Conservation (phyloP, 1,140 invertebrate species). For the Drosophila littoralis region DNA sequence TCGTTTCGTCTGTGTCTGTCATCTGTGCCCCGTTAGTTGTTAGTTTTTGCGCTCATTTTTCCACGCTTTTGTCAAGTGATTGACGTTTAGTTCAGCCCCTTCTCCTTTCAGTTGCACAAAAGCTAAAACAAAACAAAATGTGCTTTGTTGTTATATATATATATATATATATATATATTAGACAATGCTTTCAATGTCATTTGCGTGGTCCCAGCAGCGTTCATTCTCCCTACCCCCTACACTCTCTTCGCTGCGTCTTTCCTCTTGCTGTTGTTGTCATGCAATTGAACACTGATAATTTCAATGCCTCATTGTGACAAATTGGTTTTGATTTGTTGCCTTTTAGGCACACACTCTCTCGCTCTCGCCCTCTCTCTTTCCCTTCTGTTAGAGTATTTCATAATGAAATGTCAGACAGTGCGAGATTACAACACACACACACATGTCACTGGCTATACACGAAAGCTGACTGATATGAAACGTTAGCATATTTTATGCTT, state of each 20-base stretch:
- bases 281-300: constrained; percentile 76
- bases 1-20: constrained; percentile 22
- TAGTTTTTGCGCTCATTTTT: constrained; percentile 38
- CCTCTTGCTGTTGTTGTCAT: constrained; percentile 17
- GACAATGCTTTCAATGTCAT: constrained; percentile 72
- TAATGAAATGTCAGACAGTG: constrained; percentile 29
- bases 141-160: constrained; percentile 50
- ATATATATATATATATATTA: too few relatives aligned
- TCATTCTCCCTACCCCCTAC: constrained; percentile 10
- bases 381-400: constrained; percentile 41
- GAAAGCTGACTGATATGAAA: constrained; percentile 25
- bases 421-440: constrained; percentile 59
- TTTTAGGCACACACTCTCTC: constrained; percentile 23
- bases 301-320: constrained; percentile 75
- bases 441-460: constrained; percentile 10
- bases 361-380: constrained; percentile 11
- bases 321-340: constrained; percentile 76
- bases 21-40: constrained; percentile 37
- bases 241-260: background rate
- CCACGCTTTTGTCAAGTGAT: constrained; percentile 60
- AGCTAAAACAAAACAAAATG: constrained; percentile 69
- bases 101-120: constrained; percentile 25
- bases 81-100: constrained; percentile 61
- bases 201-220: constrained; percentile 19
- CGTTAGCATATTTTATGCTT: constrained; percentile 65